Conservation (phyloP, 1,140 invertebrate genomes). For the Drosophila dunni region DNA sequence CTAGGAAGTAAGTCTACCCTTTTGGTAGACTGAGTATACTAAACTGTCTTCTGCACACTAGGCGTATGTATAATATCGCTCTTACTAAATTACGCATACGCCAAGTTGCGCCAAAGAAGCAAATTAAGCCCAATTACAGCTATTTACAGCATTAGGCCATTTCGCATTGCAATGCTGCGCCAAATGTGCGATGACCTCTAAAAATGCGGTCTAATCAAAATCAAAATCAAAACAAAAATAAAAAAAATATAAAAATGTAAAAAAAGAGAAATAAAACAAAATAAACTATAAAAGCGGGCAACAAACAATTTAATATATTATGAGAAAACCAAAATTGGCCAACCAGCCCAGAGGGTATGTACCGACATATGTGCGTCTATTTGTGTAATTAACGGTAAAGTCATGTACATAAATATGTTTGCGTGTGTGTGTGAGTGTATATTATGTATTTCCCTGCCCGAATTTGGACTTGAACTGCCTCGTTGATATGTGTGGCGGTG, state of each 20-base stretch:
- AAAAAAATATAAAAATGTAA: constrained; percentile 25
- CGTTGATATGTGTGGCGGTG: constrained; percentile 79
- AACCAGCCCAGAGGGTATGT: constrained; percentile 32
- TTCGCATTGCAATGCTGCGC: constrained; percentile 71
- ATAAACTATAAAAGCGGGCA: constrained; percentile 6
- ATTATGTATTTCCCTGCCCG: constrained; percentile 49
- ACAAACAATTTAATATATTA: constrained; percentile 63
- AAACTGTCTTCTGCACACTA: not conserved
- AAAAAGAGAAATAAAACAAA: constrained; percentile 33
- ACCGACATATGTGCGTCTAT: constrained; percentile 23
- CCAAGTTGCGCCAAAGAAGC: not conserved
- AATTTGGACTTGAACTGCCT: constrained; percentile 83
- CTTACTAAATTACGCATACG: constrained; percentile 6
- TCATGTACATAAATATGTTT: constrained; percentile 39
- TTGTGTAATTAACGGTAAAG: constrained; percentile 78
- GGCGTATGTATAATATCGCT: constrained; percentile 1
- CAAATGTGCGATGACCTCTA: constrained; percentile 80
- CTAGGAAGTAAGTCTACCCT: constrained; percentile 23
- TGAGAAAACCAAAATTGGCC: constrained; percentile 78
- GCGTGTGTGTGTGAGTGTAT: constrained; percentile 38
- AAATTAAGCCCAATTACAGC: constrained; percentile 15
- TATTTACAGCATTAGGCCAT: constrained; percentile 5
- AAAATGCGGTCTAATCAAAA: constrained; percentile 69
- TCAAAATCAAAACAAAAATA: constrained; percentile 33
- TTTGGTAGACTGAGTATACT: not conserved